Base-by-base conservation (phyloP, 1,140 invertebrate genomes). In the Probaryconus sp. region DNA sequence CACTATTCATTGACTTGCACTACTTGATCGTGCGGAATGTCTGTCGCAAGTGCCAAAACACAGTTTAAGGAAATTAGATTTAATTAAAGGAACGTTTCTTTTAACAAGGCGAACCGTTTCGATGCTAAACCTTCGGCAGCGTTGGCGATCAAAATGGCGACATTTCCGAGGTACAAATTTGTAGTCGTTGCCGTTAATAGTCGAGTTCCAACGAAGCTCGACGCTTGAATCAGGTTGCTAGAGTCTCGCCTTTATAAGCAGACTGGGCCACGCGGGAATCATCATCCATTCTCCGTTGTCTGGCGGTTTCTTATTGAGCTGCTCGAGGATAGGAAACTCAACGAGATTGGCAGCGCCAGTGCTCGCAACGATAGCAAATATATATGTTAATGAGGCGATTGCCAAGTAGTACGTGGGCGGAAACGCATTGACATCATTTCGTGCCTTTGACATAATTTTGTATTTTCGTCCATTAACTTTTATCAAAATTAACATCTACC, bases 321-420 rank as follows among this genome's bases (percentile, higher is more conserved):
- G 33, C 37, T 55, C 21, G 47, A 51, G 63, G 47, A 53, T 56
- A 45, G 65, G 26, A 13, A 24, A 37, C 11, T 48, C 56, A 45
- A 75, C 38, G 64, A 75, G 53, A 75, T 75, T 75, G 72, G 72
- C 53, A 67, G 71, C 9, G 56, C n/a, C 20, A 10, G 17, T 26
- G 45, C 20, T 68, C 28, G 40, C 51, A 69, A 65, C 43, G 58
- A 43, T 63, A 35, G 43, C 72, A 65, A 69, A 75, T 75, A 75
- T 75, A 75, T 75, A 75, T 75, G 72, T 69, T 69, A 64, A 75
- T 75, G 58, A 74, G 50, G 18, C 51, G 30, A 68, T 75, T 69
- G 51, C 60, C 43, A 68, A 74, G 55, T 40, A 56, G 31, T 63
- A 50, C 56, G 50, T 68, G 42, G 37, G 13, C 40, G 35, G 40